A percentile compares a stretch with the other conserved stretches of the same genome.
Evolutionary conservation across 2,113 vertebrate species (phyloP).

Genomic region (Smithornis capensis): DNA sequence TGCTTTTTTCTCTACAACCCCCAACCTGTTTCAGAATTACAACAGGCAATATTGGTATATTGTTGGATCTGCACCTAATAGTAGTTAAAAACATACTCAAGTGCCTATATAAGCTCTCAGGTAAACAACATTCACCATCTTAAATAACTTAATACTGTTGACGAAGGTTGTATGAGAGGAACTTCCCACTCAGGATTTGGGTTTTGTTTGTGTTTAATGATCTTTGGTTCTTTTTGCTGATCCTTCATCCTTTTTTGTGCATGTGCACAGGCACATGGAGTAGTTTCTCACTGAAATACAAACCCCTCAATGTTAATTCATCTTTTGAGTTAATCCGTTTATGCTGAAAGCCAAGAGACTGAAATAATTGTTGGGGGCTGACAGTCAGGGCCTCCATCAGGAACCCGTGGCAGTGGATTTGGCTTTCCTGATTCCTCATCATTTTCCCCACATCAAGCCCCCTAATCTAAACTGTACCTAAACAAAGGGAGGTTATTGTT

Average conservation of each 20-base stretch:
- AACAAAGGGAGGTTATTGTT: neutral
- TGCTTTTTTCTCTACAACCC: neutral
- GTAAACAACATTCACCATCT: neutral
- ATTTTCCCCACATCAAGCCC: neutral
- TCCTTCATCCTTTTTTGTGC: neutral
- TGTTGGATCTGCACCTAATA: neutral
- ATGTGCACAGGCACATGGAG: neutral
- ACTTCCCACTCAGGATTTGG: neutral
- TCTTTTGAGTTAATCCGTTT: conserved; percentile 25
- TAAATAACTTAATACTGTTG: neutral
- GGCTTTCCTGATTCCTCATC: neutral
- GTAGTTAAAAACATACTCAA: neutral
- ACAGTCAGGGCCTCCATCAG: neutral
- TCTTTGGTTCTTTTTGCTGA: neutral
- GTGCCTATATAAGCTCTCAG: neutral
- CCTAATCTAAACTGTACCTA: neutral
- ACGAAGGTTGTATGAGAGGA: neutral
- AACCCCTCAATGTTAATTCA: neutral
- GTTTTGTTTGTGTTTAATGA: neutral
- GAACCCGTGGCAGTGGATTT: neutral
- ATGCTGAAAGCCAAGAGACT: neutral
- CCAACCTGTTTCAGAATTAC: neutral
- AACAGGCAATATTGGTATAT: neutral
- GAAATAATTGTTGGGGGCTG: neutral
- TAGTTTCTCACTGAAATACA: conserved; percentile 8